Conservation (phyloP, 2,888 invertebrate species). For the Fragum sueziense region DNA sequence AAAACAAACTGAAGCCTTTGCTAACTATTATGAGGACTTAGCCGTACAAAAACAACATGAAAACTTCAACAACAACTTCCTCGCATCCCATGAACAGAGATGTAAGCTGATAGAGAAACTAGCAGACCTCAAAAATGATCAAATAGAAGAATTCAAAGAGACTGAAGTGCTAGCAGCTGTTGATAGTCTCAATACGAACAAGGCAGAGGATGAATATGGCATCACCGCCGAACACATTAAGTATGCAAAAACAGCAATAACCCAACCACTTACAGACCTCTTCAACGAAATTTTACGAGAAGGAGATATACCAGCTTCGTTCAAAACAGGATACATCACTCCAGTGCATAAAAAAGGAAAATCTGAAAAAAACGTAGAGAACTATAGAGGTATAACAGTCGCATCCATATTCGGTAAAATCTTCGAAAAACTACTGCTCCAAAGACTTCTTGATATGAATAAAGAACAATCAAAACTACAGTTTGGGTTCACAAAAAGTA, state of each 20-base stretch:
- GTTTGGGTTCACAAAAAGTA: too few species aligned
- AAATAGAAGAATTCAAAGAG: background rate
- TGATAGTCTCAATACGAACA: background rate
- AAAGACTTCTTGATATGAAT: too few species aligned
- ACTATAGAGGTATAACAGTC: too few species aligned
- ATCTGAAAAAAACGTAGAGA: too few species aligned
- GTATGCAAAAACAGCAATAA: background rate
- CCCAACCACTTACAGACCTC: background rate
- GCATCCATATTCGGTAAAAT: too few species aligned
- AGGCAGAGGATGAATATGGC: background rate
- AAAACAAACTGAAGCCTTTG: too few species aligned
- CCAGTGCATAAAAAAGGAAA: too few species aligned
- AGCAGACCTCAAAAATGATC: background rate
- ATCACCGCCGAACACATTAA: background rate
- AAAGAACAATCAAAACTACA: too few species aligned
- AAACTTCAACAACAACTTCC: background rate
- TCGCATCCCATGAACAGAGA: background rate
- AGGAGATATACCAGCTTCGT: too few species aligned
- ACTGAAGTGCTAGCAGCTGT: background rate
- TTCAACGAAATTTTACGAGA: background rate
- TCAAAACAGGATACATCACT: too few species aligned
- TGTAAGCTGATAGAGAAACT: background rate
- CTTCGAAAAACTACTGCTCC: too few species aligned
- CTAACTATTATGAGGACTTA: too few species aligned
- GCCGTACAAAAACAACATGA: background rate